Base-by-base conservation (phyloP, 2,113 vertebrate genomes). In the Chamaetylas fuelleborni region DNA sequence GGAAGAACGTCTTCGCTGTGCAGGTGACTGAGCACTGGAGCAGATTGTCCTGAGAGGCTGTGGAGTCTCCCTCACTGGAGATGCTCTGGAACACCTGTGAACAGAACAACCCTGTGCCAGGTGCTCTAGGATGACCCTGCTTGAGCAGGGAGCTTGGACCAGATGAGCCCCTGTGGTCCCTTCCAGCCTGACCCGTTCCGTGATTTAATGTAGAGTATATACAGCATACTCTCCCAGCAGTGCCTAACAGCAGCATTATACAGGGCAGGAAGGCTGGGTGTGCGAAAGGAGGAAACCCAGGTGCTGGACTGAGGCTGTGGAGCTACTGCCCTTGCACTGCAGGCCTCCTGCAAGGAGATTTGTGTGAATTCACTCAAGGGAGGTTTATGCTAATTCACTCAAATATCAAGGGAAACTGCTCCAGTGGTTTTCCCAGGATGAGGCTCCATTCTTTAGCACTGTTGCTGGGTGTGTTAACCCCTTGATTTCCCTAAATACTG, bases 271-370 rank as follows among this genome's bases (percentile, higher is more conserved):
- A 60, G 36, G 67, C 25, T 6, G 5, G 6, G 2, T 15, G 5
- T 14, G 51, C 31, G 43, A 61, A 72, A 67, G 43, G 11, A 29
- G 33, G 67, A 34, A 60, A 56, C 22, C 0, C 48, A n/a, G 8
- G 19, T 11, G 2, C 12, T 7, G 5, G 0, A 22, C 47, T 11
- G 50, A 57, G 42, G 73, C 17, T 16, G 76, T 40, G 1, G 0
- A 8, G 36, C 18, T 6, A 1, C 33, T 47, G 53, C 40, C 12
- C 20, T 38, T 3, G 5, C 25, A 23, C 26, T 0, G 0, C 10
- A 36, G 26, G 11, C 22, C 29, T 36, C 34, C 71, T 60, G 11
- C 0, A 0, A 33, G 40, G 36, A 40, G 36, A 8, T 34, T 60
- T 38, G 33, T 50, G 73, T 1, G 26, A 54, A 69, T 92, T 45